These are phyloP conservation scores for Erinaceus europaeus DNA, from an alignment of 2,113 vertebrate species.

Conservation along the genomic window DNA sequence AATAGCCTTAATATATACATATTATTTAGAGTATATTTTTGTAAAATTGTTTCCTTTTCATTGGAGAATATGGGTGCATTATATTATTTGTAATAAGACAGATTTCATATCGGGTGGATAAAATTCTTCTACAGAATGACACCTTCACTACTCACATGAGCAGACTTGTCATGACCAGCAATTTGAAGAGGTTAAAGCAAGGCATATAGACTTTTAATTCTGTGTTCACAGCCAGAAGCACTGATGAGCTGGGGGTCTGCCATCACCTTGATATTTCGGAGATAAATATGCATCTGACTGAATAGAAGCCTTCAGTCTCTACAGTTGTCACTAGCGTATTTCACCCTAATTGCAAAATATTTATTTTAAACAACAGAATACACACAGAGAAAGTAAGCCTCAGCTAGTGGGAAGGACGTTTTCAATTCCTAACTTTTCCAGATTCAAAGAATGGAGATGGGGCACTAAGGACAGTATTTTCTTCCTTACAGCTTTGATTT, in stretches of 20 bases:
- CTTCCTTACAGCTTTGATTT: neutral
- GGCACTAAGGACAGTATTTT: neutral
- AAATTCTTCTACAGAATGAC: conserved; percentile 48
- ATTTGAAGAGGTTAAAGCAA: conserved; percentile 43
- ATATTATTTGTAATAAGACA: conserved; percentile 28
- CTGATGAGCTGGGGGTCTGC: conserved; percentile 11
- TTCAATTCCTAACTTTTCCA: conserved; percentile 37
- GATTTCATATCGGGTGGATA: conserved; percentile 5
- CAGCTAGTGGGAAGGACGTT: conserved; percentile 22
- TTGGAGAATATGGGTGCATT: neutral
- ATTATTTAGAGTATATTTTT: neutral
- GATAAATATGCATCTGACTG: conserved; percentile 48
- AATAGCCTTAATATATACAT: neutral
- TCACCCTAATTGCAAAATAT: conserved; percentile 65
- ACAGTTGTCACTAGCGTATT: conserved; percentile 61
- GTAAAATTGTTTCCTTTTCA: conserved; percentile 10
- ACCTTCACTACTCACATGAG: conserved; percentile 10
- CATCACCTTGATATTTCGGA: conserved; percentile 54
- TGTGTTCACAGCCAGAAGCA: conserved; percentile 36
- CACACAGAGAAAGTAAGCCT: neutral
- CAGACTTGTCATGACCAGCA: conserved; percentile 41
- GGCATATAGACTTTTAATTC: conserved; percentile 42
- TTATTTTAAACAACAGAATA: conserved; percentile 61
- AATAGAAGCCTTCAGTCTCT: conserved; percentile 45
- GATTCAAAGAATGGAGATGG: neutral